These are phyloP conservation scores for Morinoia aosen DNA, from an alignment of 2,888 invertebrate genomes.

Conservation along the genomic window DNA sequence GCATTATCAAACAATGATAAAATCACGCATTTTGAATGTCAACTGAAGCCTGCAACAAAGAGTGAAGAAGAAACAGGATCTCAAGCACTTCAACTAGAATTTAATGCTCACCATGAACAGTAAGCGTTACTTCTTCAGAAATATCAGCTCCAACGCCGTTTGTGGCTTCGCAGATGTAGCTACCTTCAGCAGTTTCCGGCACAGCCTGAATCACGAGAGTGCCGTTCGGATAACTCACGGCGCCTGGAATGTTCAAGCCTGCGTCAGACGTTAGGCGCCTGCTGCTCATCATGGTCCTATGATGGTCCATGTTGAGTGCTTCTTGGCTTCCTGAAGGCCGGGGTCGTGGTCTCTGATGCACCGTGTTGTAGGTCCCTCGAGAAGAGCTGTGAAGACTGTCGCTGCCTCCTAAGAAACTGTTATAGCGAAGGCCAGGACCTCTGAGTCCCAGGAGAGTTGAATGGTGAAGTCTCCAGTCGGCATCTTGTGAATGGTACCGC, in stretches of 20 bases:
- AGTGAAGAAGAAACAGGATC: background rate
- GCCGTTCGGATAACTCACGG: conserved; percentile 60
- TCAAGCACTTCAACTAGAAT: background rate
- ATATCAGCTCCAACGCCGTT: conserved; percentile 72
- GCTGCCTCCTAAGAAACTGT: background rate
- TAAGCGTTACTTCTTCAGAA: conserved; percentile 72
- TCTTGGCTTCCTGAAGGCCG: conserved; percentile 28
- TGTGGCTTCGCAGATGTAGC: conserved; percentile 72
- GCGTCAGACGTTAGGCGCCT: conserved; percentile 1
- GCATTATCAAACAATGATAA: background rate
- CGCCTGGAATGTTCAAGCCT: conserved; percentile 53
- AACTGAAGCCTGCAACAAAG: background rate
- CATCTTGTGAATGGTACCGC: background rate
- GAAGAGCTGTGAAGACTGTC: background rate
- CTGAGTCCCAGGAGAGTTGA: background rate
- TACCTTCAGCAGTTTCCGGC: conserved; percentile 70
- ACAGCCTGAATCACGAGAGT: conserved; percentile 74
- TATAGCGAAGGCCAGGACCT: background rate
- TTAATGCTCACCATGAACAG: conserved; percentile 70
- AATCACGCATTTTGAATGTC: background rate
- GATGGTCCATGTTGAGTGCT: conserved; percentile 55
- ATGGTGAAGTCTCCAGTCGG: background rate
- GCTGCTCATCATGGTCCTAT: background rate
- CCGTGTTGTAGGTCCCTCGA: conserved; percentile 18
- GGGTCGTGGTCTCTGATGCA: conserved; percentile 11